Evolutionary conservation across 2,888 invertebrate species (phyloP).

Genomic region (Drosophila meridionalis): DNA sequence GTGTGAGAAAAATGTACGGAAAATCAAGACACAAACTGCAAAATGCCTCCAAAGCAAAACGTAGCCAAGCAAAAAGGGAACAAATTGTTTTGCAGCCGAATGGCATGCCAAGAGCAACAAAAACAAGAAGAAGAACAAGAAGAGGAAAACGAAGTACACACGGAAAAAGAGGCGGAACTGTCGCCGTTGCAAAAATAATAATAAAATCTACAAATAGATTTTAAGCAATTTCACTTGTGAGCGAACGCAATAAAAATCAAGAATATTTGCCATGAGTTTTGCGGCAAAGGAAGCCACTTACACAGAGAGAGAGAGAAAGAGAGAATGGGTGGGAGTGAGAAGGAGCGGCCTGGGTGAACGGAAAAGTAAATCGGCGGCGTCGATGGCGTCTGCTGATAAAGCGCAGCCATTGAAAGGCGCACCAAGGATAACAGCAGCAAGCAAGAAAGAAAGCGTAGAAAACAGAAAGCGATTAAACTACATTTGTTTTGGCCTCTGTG

Average conservation of each 20-base stretch:
- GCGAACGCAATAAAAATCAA: conserved; percentile 83
- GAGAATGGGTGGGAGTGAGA: neutral
- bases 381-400: conserved; percentile 78
- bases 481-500: conserved; percentile 58
- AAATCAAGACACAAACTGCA: conserved; percentile 63
- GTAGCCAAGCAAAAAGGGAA: conserved; percentile 53
- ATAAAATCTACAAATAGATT: conserved; percentile 76
- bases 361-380: conserved; percentile 71
- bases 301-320: conserved; percentile 1
- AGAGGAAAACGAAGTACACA: neutral
- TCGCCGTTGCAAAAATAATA: conserved; percentile 63
- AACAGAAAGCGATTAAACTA: conserved; percentile 82
- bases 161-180: conserved; percentile 50
- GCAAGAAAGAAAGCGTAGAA: conserved; percentile 24
- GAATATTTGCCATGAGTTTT: conserved; percentile 83
- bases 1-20: conserved; percentile 34
- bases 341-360: conserved; percentile 31
- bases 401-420: conserved; percentile 71
- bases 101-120: conserved; percentile 56
- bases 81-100: conserved; percentile 55
- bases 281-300: conserved; percentile 58
- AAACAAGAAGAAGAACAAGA: conserved; percentile 31
- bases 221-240: conserved; percentile 82
- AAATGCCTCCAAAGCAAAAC: conserved; percentile 64
- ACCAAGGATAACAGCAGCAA: conserved; percentile 53